These are phyloP conservation scores for Ctenosaura bakeri DNA, from an alignment of 2,797 vertebrate genomes.

Conservation along the genomic window DNA sequence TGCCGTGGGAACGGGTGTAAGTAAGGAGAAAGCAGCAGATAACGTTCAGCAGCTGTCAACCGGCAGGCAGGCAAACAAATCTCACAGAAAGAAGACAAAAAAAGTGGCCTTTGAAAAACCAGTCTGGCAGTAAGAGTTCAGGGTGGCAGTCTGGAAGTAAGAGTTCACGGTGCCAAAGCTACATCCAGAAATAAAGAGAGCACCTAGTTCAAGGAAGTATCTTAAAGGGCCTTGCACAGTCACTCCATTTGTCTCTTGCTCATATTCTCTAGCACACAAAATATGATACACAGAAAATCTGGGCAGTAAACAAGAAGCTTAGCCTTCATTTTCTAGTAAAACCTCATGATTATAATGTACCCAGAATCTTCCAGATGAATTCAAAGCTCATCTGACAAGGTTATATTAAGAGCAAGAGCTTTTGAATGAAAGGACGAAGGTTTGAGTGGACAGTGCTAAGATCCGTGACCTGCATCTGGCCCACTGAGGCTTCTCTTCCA, in stretches of 20 bases:
- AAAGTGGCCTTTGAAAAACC: slow-evolving; percentile 18
- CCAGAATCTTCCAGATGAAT: neutral
- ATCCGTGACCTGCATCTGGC: neutral
- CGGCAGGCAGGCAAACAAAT: slow-evolving; percentile 51
- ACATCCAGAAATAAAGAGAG: slow-evolving; percentile 15
- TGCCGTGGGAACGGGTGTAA: slow-evolving; percentile 64
- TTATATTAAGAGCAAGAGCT: neutral
- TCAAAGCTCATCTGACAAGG: neutral
- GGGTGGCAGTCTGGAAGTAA: too few relatives aligned
- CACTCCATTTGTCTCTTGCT: neutral
- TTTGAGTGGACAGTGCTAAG: neutral
- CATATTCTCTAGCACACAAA: neutral
- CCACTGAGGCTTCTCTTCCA: neutral
- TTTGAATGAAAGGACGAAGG: neutral
- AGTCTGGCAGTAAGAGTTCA: slow-evolving; percentile 37
- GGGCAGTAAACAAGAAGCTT: neutral
- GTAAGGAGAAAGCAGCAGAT: slow-evolving; percentile 55
- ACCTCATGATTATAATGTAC: neutral
- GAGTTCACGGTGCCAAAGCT: neutral
- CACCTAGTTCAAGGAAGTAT: slow-evolving; percentile 10
- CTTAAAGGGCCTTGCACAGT: neutral
- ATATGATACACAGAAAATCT: neutral
- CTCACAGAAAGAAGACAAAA: slow-evolving; percentile 49
- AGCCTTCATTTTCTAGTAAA: slow-evolving; percentile 1
- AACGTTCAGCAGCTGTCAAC: slow-evolving; percentile 64